Base-by-base conservation (phyloP, 2,113 vertebrate genomes). In the Paraplagusia blochii region DNA sequence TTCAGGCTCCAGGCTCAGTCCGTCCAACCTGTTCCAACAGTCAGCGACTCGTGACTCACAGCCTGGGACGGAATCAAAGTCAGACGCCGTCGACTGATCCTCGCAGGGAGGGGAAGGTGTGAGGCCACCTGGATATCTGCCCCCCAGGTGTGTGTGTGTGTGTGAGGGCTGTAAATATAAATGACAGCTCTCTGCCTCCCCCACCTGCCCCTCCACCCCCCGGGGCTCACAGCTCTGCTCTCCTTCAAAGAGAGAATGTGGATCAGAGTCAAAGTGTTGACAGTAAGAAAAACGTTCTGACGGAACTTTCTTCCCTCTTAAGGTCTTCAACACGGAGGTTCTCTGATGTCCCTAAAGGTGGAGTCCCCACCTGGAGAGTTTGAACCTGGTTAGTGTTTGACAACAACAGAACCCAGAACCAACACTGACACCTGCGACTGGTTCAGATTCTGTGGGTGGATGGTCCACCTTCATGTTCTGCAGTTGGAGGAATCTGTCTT, bases 111-210 rank as follows among this genome's bases (percentile, higher is more conserved):
- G 74, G 77, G 76, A 82, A 87, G 78, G 76, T 85, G 77, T 57
- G 84, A 84, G 88, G 84, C 88, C 88, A 90, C 86, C 89, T 87
- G 88, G 85, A 88, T 84, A 83, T 80, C 67, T 83, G 77, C 79
- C 85, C 85, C 65, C 8, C 36, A 85, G 86, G n/a, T n/a, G n/a
- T n/a, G n/a, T n/a, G n/a, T n/a, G 85, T 88, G 81, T 84, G 69
- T 80, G 70, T 63, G 58, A 79, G 82, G 85, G 85, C 82, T 87
- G 87, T 88, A 89, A 89, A 89, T 87, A 86, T 81, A 85, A 84
- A 85, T 86, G 87, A 87, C 84, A 88, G 85, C 79, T 84, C 76
- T 68, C 82, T 68, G 77, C 78, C 78, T 48, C 76, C 77, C 76
- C 72, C 75, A 72, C 77, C 81, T 71, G 63, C 72, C 65, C 74